phyloP scores from a whole-genome alignment of 2,888 invertebrate genomes.

The Trichacis sp. region DNA sequence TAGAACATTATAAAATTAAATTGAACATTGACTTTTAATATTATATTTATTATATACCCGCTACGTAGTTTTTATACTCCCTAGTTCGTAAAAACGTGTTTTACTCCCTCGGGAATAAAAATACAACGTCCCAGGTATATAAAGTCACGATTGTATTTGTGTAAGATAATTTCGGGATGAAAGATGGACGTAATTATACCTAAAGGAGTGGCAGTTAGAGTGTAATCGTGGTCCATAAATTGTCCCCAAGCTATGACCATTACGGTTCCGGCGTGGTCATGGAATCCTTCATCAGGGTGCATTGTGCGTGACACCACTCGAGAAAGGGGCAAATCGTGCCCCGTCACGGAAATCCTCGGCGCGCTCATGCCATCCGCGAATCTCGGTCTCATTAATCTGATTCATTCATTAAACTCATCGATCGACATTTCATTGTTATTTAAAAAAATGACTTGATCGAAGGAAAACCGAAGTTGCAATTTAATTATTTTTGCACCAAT shows the following conservation, averaged over 20 bases:
- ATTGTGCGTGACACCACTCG: constrained; percentile 89
- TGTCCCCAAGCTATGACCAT: constrained; percentile 96
- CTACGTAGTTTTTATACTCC: no score
- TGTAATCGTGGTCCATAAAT: constrained; percentile 95
- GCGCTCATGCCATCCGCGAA: constrained; percentile 88
- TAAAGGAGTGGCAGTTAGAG: constrained; percentile 87
- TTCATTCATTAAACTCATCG: constrained; percentile 23
- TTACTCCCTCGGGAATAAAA: no score
- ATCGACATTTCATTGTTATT: not conserved
- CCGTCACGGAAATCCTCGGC: constrained; percentile 84
- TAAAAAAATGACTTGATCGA: not conserved
- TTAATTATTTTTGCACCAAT: no score
- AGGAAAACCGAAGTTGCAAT: no score
- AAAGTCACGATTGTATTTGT: no score
- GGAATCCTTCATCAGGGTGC: constrained; percentile 93
- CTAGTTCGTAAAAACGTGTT: no score
- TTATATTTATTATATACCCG: no score
- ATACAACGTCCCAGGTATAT: no score
- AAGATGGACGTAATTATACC: constrained; percentile 70
- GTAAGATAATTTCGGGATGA: no score
- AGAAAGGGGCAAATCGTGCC: constrained; percentile 82
- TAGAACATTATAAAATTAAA: no score
- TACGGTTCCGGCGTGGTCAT: constrained; percentile 93
- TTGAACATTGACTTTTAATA: no score
- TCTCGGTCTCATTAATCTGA: constrained; percentile 81